Evolutionary conservation across 2,113 vertebrate genomes (phyloP), one percentile per base, ranked within the genome.

Genomic region (Chloebia gouldiae): DNA sequence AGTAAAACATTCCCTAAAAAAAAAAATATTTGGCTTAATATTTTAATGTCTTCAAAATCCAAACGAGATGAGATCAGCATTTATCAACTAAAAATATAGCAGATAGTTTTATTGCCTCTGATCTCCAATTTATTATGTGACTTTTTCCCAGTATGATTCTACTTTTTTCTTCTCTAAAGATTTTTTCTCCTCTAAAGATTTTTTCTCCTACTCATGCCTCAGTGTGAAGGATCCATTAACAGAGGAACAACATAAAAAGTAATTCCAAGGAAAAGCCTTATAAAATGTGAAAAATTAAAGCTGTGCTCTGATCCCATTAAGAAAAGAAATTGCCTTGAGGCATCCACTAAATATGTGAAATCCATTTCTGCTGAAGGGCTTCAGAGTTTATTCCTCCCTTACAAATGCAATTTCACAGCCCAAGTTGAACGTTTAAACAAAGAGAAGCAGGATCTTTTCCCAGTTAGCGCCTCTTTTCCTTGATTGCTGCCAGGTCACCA

Each of bases 261-360:
- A 93, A 97, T 96, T 97, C 97, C 92, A 95, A 85, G 84, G 30
- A 87, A 93, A 93, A 94, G 68, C 51, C 81, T 95, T 95, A 91
- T 95, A 97, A 97, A 97, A 94, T 76, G 92, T 97, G 92, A 96
- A 96, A 96, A 97, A 96, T 96, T 97, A 97, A 97, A 97, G 91
- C 73, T 70, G 64, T 93, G 80, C 73, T 94, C 89, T 96, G 93
- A 76, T 81, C 83, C 92, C 94, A 84, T 96, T 86, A 96, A 97
- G 88, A 95, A 97, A 97, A 97, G 95, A 97, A 97, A 97, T 91
- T 94, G 95, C 96, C 96, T 97, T 79, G 30, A 68, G 96, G 94
- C 94, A 96, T 86, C 73, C 71, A 81, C 96, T 97, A 97, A 97
- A 96, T 97, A 97, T 82, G 95, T 95, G 96, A 96, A 96, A 97